Base-by-base conservation (phyloP, 2,797 vertebrate genomes). In the Manis pentadactyla region DNA sequence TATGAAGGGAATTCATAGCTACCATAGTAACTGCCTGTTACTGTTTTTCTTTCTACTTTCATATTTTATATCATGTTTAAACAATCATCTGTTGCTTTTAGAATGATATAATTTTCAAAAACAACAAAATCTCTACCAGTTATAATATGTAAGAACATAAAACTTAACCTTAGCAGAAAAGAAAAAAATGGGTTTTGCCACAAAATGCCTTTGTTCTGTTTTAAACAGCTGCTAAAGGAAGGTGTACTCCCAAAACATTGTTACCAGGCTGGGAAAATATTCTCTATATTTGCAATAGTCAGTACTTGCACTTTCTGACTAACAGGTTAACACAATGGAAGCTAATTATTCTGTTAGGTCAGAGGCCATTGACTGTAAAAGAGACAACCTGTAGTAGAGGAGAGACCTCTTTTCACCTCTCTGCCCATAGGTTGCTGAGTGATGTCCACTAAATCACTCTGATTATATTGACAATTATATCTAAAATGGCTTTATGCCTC, bases 101-200 rank as follows among this genome's bases (percentile, higher is more conserved):
- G 91, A 77, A 96, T 75, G 13, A 90, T 78, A 84, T 27, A 97
- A 13, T 94, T 83, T 97, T 92, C 39, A 93, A 93, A 93, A 93
- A 95, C 15, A 93, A 86, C 89, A 94, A 97, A 94, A 95, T 97
- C n/a, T 90, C 79, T 81, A 93, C 77, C 83, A 97, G 73, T 77
- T 79, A 95, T 90, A 98, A 88, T 34, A 90, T 61, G 15, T 91
- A 93, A 97, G 89, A 96, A 95, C 42, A 49, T 96, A 77, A 97
- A 95, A 85, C 42, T 92, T 97, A 94, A 7, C 27, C 10, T 92
- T 63, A 18, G 86, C 42, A 93, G 29, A 87, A 98, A 55, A 95
- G 46, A 51, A 94, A n/a, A 93, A 87, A 73, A 87, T 37, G 42
- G 1, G 0, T 94, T 68, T 39, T 95, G 11, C 88, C 63, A 6